A percentile compares a stretch with the other conserved stretches of the same genome.
These are phyloP conservation scores for Dendrolimus kikuchii DNA, from an alignment of 1,140 invertebrate species.

Conservation along the genomic window DNA sequence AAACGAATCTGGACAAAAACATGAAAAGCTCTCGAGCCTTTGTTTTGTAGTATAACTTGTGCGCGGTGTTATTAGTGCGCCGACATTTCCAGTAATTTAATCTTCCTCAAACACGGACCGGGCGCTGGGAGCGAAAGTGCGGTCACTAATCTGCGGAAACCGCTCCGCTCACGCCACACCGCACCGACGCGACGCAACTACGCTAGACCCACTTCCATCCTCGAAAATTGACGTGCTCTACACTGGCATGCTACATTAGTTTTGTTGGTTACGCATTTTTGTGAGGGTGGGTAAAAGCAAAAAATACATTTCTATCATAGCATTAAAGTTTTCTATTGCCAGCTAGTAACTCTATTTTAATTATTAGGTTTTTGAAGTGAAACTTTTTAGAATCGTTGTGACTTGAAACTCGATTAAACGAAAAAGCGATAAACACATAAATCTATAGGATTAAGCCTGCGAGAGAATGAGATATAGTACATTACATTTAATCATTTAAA, in stretches of 20 bases:
- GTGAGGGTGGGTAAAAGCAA: constrained; percentile 12
- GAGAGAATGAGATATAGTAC: too few species aligned
- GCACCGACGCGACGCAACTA: constrained; percentile 2
- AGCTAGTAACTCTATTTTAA: too few species aligned
- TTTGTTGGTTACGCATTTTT: constrained; percentile 12
- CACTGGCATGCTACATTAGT: constrained; percentile 17
- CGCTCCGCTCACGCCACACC: constrained; percentile 1
- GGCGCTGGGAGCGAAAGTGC: constrained; percentile 7
- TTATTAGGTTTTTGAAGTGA: too few species aligned
- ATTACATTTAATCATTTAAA: too few species aligned
- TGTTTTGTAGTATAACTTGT: constrained; percentile 12
- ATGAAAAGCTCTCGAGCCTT: constrained; percentile 14
- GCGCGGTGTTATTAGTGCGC: constrained; percentile 18
- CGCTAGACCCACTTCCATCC: constrained; percentile 2
- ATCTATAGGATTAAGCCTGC: too few species aligned
- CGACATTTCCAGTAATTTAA: constrained; percentile 43
- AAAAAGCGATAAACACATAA: too few species aligned
- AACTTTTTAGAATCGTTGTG: too few species aligned
- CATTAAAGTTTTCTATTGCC: constrained; percentile 9
- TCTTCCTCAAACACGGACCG: constrained; percentile 23
- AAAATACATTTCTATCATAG: constrained; percentile 13
- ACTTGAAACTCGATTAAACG: too few species aligned
- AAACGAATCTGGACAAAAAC: constrained; percentile 14
- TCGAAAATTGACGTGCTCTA: constrained; percentile 22
- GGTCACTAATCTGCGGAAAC: constrained; percentile 6